Evolutionary conservation across 2,888 invertebrate genomes (phyloP), one percentile per base, ranked within the genome.

Genomic region (Dendrolimus pini): DNA sequence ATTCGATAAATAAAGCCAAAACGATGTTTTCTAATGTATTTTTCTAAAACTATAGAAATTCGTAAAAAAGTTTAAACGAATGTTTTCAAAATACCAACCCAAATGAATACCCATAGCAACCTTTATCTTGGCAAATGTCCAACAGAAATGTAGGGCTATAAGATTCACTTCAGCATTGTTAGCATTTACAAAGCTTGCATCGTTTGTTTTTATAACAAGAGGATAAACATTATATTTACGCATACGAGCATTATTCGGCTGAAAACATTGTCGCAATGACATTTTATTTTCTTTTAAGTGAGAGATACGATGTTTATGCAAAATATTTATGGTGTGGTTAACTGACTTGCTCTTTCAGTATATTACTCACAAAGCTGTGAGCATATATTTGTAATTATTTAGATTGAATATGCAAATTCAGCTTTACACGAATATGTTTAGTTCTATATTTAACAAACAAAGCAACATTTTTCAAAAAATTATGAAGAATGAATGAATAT

Each of bases 61-160:
- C 30, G 3, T 30, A 30, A 30, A 30, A 30, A 47, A 6, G 7
- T 2, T 2, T 7, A 8, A 8, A 41, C 55, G 41, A 9, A 42
- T 13, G 55, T 13, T 55, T 41, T 42, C 13, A 56, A 41, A 18
- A 56, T 47, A 47, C 47, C 9, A 10, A 47, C 9, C 47, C 47
- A 47, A 47, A 47, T 47, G 47, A 47, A 47, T 47, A 47, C 71
- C 64, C 73, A 74, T 70, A 62, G 61, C 63, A 61, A 61, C 59
- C 65, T 64, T 57, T 61, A 65, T 61, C 67, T 78, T 80, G 80
- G 80, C 78, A 57, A 54, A 54, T 52, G 59, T 68, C 82, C 82
- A 81, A 80, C 62, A 70, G 69, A 76, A 76, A 79, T 73, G 72
- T 76, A 72, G 74, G 68, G 66, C 71, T 65, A 68, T 75, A 71